Percentiles rank a stretch among this genome's conserved stretches.
Evolutionary conservation across 35 echinoderm and acorn worm species (phyloP).

Genomic region (Diadema setosum): DNA sequence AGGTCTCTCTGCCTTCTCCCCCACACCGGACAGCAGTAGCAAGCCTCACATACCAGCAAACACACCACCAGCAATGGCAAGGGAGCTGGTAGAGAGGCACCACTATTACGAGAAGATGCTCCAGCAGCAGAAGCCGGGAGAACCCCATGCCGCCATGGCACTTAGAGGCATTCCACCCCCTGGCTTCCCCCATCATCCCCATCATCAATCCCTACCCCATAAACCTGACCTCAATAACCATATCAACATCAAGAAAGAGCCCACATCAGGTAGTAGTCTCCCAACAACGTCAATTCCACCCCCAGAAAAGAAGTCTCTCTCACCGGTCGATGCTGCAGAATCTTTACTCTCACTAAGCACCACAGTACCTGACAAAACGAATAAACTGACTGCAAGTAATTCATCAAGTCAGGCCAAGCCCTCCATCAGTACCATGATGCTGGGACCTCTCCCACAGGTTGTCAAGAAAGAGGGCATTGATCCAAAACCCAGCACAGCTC

Average conservation of each 20-base stretch:
- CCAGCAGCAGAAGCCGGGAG: neutral
- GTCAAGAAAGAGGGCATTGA: neutral
- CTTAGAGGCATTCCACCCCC: slow-evolving; percentile 23
- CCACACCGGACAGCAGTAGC: neutral
- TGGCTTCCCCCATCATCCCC: neutral
- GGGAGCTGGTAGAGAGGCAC: slow-evolving; percentile 8
- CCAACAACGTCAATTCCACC: slow-evolving; percentile 18
- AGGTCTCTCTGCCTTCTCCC: neutral
- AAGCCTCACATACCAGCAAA: neutral
- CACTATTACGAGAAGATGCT: slow-evolving; percentile 30
- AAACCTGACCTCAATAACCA: slow-evolving; percentile 14
- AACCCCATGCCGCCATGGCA: neutral
- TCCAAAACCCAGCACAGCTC: neutral
- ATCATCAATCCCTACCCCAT: neutral
- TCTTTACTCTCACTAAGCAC: slow-evolving; percentile 74
- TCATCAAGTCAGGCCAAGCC: neutral
- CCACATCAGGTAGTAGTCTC: too few relatives aligned
- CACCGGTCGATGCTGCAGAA: slow-evolving; percentile 89
- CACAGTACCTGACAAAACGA: slow-evolving; percentile 23
- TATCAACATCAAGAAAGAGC: neutral
- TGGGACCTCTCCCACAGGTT: neutral
- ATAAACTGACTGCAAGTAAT: neutral
- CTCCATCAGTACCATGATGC: neutral
- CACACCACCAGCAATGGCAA: neutral
- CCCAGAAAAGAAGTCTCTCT: slow-evolving; percentile 62